These are phyloP conservation scores for Pseudorasbora parva DNA, from an alignment of 2,113 vertebrate genomes.

Conservation along the genomic window DNA sequence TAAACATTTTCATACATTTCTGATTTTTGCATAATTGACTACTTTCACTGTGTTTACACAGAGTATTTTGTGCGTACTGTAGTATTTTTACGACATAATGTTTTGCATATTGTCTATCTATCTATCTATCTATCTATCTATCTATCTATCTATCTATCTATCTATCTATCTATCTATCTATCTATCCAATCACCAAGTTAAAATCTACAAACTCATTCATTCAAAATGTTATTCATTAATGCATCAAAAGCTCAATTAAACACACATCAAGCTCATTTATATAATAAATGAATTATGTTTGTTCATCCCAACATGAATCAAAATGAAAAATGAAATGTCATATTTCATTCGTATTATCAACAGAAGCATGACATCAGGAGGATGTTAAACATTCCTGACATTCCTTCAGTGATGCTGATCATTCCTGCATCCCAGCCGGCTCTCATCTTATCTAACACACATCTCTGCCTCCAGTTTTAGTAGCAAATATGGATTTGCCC, in stretches of 20 bases:
- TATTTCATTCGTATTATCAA: background rate
- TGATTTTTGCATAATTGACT: background rate
- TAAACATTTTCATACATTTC: background rate
- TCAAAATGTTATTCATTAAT: background rate
- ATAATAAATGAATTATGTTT: background rate
- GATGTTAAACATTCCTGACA: slow-evolving; percentile 22
- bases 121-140: background rate
- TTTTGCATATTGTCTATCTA: background rate
- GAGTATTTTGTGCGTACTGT: background rate
- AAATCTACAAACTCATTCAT: background rate
- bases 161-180: no score
- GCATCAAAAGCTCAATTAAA: background rate
- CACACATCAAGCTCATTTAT: background rate
- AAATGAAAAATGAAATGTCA: background rate
- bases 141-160: no score
- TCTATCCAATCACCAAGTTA: background rate
- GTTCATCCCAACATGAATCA: background rate
- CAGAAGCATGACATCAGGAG: background rate
- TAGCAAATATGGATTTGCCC: slow-evolving; percentile 52
- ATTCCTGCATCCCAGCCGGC: background rate
- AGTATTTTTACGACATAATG: background rate
- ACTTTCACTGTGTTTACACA: background rate
- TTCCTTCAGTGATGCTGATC: slow-evolving; percentile 29
- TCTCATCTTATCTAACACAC: slow-evolving; percentile 29
- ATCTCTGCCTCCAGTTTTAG: slow-evolving; percentile 41